Percentiles rank a stretch among this genome's conserved stretches.
phyloP scores from a whole-genome alignment of 2,113 vertebrate genomes.

The Clarias batrachus region DNA sequence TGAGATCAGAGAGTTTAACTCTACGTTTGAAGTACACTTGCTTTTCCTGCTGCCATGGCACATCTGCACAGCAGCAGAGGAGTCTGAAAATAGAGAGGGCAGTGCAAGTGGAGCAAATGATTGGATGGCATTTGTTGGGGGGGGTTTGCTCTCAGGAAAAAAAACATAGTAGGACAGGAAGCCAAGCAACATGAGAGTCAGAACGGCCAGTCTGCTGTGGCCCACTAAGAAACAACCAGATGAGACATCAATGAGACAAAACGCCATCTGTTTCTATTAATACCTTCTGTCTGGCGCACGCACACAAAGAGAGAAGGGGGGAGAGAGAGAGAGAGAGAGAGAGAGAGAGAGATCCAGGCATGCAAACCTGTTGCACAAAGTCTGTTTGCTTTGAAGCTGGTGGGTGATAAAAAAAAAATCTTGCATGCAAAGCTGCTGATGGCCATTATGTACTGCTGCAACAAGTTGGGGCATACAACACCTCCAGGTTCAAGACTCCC shows the following conservation, averaged over 20 bases:
- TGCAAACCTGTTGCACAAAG: conserved; percentile 51
- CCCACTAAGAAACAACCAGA: conserved; percentile 39
- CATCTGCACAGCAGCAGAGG: conserved; percentile 38
- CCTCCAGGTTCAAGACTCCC: not conserved
- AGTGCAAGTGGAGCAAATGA: conserved; percentile 10
- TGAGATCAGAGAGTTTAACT: conserved; percentile 42
- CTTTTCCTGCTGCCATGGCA: conserved; percentile 11
- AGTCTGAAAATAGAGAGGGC: not conserved
- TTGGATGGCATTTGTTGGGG: not conserved
- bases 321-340: not conserved
- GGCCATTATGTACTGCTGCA: conserved; percentile 28
- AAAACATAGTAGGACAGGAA: conserved; percentile 41
- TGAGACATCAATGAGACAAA: conserved; percentile 51
- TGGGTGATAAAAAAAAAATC: conserved; percentile 27
- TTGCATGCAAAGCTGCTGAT: conserved; percentile 31
- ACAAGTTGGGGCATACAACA: not conserved
- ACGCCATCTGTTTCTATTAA: conserved; percentile 53
- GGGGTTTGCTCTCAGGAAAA: conserved; percentile 17
- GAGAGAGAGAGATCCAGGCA: conserved; percentile 19
- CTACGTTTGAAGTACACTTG: conserved; percentile 47
- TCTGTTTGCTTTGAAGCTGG: conserved; percentile 43
- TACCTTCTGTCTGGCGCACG: conserved; percentile 23
- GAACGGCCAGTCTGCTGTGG: conserved; percentile 15
- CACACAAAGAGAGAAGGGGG: conserved; percentile 37
- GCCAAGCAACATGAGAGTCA: conserved; percentile 23